Evolutionary conservation across 2,797 vertebrate species (phyloP), one percentile per base, ranked within the genome.

Genomic region (Acipenser ruthenus): DNA sequence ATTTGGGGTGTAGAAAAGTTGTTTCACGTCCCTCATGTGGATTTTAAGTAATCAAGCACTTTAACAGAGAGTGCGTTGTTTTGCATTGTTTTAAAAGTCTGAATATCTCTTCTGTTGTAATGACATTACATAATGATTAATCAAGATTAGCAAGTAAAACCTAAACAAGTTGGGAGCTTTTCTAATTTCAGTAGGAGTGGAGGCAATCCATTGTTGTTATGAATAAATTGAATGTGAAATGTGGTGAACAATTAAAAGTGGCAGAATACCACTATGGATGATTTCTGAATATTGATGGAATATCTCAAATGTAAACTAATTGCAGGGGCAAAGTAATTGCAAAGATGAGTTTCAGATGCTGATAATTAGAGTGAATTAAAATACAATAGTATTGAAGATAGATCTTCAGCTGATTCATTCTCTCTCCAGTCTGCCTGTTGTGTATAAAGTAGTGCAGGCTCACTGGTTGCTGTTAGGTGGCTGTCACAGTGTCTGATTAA

Each of bases 401-500:
- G 65, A 68, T 64, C 64, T 0, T 49, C 72, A 70, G 53, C 65
- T 10, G 51, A 63, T 0, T 6, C 68, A 6, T 70, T 6, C 67
- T 75, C 76, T 75, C 75, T 67, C 77, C 70, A 60, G 82, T 63
- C 86, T 78, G 86, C 85, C 86, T 85, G 78, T 83, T 82, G 82
- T 71, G 80, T 83, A 79, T 74, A 77, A 80, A 80, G 72, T 71
- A 69, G 70, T 66, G 73, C 83, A 76, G 84, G 84, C 84, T 85
- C 77, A 83, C 80, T 85, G 68, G 77, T 83, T 77, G 90, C 79
- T 77, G 87, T 92, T 83, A 88, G 93, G 92, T 92, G 93, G 94
- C 93, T 98, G 95, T 98, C 97, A 98, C 89, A 18, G 77, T 75
- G 84, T 90, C 95, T 99, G 97, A 98, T 98, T 98, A 99, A 98